phyloP scores from a whole-genome alignment of 2,888 invertebrate genomes.

The Ptychoptera contaminata region DNA sequence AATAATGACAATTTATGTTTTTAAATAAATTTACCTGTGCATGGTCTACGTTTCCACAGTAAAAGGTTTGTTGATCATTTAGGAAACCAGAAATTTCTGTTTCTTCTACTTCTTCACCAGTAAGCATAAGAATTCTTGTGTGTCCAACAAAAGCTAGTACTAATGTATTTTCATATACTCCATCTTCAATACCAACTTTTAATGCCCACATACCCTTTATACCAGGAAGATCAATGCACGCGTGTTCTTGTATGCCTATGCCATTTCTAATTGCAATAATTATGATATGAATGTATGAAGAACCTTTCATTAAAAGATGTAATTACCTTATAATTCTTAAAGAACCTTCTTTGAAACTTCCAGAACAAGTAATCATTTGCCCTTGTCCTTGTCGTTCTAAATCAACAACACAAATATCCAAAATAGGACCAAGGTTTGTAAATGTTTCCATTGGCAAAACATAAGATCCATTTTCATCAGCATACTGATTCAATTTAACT shows the following conservation, averaged over 20 bases:
- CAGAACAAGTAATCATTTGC: constrained; percentile 95
- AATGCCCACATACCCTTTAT: constrained; percentile 98
- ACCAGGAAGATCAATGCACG: constrained; percentile 90
- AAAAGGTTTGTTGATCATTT: constrained; percentile 85
- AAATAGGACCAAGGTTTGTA: constrained; percentile 92
- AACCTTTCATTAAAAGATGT: not conserved
- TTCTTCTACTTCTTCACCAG: constrained; percentile 95
- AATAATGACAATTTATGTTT: not conserved
- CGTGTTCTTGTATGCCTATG: constrained; percentile 96
- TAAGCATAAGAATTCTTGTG: constrained; percentile 75
- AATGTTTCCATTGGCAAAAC: constrained; percentile 92
- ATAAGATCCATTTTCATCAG: constrained; percentile 76
- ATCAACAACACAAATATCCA: constrained; percentile 96
- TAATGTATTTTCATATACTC: constrained; percentile 66
- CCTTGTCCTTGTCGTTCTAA: constrained; percentile 94
- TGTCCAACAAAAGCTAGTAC: constrained; percentile 95
- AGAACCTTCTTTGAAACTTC: constrained; percentile 93
- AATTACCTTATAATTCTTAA: constrained; percentile 63
- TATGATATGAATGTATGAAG: not conserved
- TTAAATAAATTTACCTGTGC: constrained; percentile 47
- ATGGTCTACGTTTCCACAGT: constrained; percentile 76
- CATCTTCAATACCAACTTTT: constrained; percentile 46
- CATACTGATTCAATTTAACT: constrained; percentile 68
- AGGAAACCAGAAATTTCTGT: constrained; percentile 86
- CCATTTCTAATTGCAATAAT: constrained; percentile 66